Percentiles rank a stretch among this genome's conserved stretches.
These are phyloP conservation scores for Gadus chalcogrammus DNA, from an alignment of 2,113 vertebrate genomes.

Conservation along the genomic window DNA sequence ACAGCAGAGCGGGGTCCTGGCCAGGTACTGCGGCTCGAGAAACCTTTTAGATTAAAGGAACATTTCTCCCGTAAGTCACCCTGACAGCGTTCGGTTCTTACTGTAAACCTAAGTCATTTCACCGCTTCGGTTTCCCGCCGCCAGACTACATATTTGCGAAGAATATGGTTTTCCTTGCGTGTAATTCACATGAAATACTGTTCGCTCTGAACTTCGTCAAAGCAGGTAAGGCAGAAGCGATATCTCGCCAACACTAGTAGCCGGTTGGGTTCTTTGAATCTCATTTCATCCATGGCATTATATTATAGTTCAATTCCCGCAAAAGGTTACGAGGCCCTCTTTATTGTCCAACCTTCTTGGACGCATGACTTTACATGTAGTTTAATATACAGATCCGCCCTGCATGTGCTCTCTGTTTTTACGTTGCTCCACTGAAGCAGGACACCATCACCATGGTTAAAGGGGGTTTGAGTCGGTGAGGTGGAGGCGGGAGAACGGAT, in stretches of 20 bases:
- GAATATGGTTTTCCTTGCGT: neutral
- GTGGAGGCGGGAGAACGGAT: too few relatives aligned
- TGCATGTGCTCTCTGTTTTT: too few relatives aligned
- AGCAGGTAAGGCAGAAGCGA: neutral
- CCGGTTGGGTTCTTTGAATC: neutral
- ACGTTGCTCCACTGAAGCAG: too few relatives aligned
- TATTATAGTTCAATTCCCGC: neutral
- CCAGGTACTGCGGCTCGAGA: slow-evolving; percentile 30
- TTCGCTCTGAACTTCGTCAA: neutral
- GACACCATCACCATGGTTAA: too few relatives aligned
- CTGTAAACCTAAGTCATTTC: slow-evolving; percentile 9
- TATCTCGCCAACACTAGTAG: too few relatives aligned
- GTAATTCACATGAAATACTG: neutral
- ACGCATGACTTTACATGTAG: too few relatives aligned
- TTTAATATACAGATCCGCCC: too few relatives aligned
- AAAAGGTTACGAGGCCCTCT: neutral
- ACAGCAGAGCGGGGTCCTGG: slow-evolving; percentile 34
- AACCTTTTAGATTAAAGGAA: slow-evolving; percentile 37
- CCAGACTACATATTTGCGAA: too few relatives aligned
- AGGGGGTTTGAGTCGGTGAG: too few relatives aligned
- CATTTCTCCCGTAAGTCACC: slow-evolving; percentile 24
- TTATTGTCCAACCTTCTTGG: too few relatives aligned
- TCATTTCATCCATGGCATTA: neutral
- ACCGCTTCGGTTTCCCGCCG: slow-evolving; percentile 3
- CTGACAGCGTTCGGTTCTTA: neutral